These are phyloP conservation scores for Polydrusus tereticollis DNA, from an alignment of 2,888 invertebrate genomes.

Conservation along the genomic window DNA sequence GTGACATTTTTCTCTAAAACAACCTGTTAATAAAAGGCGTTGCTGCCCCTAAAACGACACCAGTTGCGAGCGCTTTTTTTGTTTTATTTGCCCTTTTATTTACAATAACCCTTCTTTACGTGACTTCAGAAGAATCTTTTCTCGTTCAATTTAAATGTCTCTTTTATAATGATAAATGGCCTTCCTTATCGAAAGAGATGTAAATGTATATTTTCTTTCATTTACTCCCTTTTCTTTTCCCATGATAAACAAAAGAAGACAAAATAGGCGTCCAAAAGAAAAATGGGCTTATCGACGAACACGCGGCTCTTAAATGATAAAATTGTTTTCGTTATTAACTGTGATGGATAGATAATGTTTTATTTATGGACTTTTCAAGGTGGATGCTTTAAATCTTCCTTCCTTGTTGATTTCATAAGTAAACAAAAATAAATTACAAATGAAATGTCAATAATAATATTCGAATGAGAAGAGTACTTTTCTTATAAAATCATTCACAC, in stretches of 20 bases:
- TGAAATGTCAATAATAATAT: too few species aligned
- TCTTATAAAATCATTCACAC: too few species aligned
- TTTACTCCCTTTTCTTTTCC: not conserved
- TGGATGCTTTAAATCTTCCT: not conserved
- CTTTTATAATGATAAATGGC: constrained; percentile 2
- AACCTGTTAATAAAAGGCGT: too few species aligned
- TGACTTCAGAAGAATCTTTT: not conserved
- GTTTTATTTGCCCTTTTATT: not conserved
- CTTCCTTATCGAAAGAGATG: not conserved
- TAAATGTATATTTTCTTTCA: not conserved
- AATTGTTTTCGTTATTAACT: not conserved
- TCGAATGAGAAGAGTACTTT: too few species aligned
- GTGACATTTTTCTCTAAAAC: too few species aligned
- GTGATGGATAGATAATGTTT: not conserved
- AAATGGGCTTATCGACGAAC: not conserved
- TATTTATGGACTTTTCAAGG: not conserved
- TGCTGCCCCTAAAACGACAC: too few species aligned
- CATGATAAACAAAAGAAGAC: constrained; percentile 7
- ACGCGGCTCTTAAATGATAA: not conserved
- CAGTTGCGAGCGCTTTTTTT: too few species aligned
- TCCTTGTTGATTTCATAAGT: not conserved
- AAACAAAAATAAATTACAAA: too few species aligned
- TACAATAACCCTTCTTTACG: not conserved
- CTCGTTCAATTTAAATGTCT: not conserved
- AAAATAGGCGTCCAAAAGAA: not conserved